Base-by-base conservation (phyloP, 2,113 vertebrate genomes). In the Malurus cyaneus region DNA sequence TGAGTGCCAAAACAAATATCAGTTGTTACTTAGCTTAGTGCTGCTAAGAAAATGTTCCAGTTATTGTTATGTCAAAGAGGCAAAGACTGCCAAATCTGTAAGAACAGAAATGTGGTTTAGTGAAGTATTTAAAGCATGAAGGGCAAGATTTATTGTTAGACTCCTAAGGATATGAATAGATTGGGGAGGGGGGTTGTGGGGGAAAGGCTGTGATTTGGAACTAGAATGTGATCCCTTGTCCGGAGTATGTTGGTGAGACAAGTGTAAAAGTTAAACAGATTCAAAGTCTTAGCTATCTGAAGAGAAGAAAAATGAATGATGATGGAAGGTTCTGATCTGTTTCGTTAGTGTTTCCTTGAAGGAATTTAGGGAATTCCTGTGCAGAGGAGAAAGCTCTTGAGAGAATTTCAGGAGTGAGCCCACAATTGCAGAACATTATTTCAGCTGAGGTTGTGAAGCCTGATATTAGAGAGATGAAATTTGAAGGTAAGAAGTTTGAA, bases 21-120 rank as follows among this genome's bases (percentile, higher is more conserved):
- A 42, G 64, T 95, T 96, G 49, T 96, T 96, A 52, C 70, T 88
- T 69, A 83, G 65, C 73, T 82, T 92, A 91, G 34, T 76, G 77
- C 64, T 93, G 69, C 79, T 92, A 77, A 92, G 85, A 95, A 96
- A 95, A 95, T 80, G 79, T 96, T 95, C 46, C 14, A 7, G 54
- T 91, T 93, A 84, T 91, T 97, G 83, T 92, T 96, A 82, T 85
- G 67, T 93, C 65, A 89, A 94, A 82, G 83, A 77, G 52, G 78
- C 28, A 86, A 89, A 96, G 66, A 82, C 86, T 86, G 90, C 77
- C 69, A 93, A 93, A 89, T 90, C 85, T 77, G 28, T 77, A 90
- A 94, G 61, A 87, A 88, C 74, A 95, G 41, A 91, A 88, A 80
- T 86, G 79, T 67, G 86, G 54, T 96, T 96, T 53, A 61, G 66